phyloP scores from a whole-genome alignment of 2,113 vertebrate genomes.

The Daubentonia madagascariensis region DNA sequence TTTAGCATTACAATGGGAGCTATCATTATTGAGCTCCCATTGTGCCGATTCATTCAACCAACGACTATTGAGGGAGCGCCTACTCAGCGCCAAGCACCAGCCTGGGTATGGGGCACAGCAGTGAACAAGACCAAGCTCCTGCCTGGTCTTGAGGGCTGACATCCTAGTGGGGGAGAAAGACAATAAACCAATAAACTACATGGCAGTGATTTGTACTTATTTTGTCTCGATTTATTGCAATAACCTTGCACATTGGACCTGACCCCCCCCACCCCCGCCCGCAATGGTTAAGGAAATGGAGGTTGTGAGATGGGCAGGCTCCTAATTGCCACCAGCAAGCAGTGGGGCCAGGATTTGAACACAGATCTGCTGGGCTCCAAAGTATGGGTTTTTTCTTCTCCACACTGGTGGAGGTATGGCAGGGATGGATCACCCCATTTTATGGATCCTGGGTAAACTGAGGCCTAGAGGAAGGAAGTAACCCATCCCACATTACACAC shows the following conservation, averaged over 20 bases:
- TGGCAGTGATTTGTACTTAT: background rate
- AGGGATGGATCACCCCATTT: background rate
- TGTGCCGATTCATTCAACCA: background rate
- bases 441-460: background rate
- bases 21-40: fast-evolving
- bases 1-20: background rate
- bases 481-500: background rate
- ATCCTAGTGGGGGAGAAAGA: background rate
- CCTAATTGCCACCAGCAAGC: background rate
- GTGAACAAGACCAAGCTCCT: background rate
- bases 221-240: background rate
- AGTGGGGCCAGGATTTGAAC: background rate
- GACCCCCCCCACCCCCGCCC: no score
- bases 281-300: background rate
- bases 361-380: background rate
- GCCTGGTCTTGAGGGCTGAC: background rate
- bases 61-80: background rate
- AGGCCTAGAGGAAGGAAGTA: background rate
- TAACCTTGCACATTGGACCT: background rate
- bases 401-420: background rate
- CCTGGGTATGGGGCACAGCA: background rate
- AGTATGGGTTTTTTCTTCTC: background rate
- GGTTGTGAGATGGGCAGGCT: background rate
- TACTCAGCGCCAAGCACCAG: background rate
- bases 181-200: conserved; percentile 42